Base-by-base conservation (phyloP, 2,113 vertebrate genomes). In the Salvelinus namaycush region DNA sequence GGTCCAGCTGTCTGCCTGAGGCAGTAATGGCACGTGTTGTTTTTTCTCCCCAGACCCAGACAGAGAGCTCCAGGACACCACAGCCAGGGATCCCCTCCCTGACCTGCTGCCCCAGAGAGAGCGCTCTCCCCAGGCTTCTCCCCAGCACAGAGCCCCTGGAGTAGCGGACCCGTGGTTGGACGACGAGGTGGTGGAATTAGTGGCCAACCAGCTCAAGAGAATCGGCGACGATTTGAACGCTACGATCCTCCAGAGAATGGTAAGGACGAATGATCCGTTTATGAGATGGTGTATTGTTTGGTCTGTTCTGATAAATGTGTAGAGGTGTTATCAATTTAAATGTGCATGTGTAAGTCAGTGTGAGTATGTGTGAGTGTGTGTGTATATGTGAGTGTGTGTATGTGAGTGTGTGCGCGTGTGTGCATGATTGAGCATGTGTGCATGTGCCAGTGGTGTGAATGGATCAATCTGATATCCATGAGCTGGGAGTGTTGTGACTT, bases 201-300 rank as follows among this genome's bases (percentile, higher is more conserved):
- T 93, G 76, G 92, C 88, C 34, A 3, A 72, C 14, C 92, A 90
- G 83, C 89, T 93, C 77, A 91, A 88, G 72, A 29, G 68, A 34
- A 91, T 93, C 3, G 92, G 92, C 65, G 92, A 94, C 4, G 77
- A 93, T n/a, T 84, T 92, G 48, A 91, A 93, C 5, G 2, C 83
- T 70, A 80, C 85, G 1, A 68, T 89, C n/a, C 85, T 90, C 26
- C 88, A 68, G 77, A 89, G 91, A 91, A 81, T 57, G 86, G 93
- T 94, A 69, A 91, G 72, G 18, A 3, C 13, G 1, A 4, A 54
- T 18, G 4, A 16, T 54, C 16, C 4, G 3, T 18, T 16, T 54
- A 18, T 18, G 51, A 54, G 16, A 54, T 54, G 70, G 12, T 16
- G 26, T 18, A 54, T 48, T 1, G 20, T 44, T 44, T 44, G 39